Evolutionary conservation across 1,140 invertebrate species (phyloP).

Genomic region (Eumeta japonica): DNA sequence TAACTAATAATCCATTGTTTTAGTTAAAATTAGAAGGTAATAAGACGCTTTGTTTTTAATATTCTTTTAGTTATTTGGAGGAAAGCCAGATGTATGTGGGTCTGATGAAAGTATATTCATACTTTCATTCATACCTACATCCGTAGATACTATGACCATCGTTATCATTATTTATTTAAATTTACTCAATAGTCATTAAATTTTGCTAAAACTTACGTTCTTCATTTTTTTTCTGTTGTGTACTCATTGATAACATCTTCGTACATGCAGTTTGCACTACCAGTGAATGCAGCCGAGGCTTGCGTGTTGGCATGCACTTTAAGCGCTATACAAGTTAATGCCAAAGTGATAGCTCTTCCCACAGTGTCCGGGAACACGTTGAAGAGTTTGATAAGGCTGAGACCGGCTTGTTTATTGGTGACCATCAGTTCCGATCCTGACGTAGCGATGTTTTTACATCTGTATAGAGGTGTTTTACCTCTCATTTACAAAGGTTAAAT

Average conservation of each 20-base stretch:
- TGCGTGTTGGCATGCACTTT: slow-evolving; percentile 20
- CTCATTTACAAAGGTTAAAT: slow-evolving; percentile 25
- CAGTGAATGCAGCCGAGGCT: slow-evolving; percentile 34
- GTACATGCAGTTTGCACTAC: slow-evolving; percentile 26
- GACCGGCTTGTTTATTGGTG: slow-evolving; percentile 20
- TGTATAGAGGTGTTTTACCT: slow-evolving; percentile 22
- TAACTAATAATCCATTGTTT: no score
- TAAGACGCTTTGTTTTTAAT: no score
- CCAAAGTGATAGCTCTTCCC: slow-evolving; percentile 24
- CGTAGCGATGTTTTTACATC: slow-evolving; percentile 15
- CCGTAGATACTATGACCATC: no score
- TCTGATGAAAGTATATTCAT: no score
- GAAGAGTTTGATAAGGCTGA: slow-evolving; percentile 19
- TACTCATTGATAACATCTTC: no score
- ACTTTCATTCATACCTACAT: no score
- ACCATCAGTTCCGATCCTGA: slow-evolving; percentile 20
- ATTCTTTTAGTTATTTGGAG: no score
- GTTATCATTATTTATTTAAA: no score
- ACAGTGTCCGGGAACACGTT: slow-evolving; percentile 31
- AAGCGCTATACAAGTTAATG: slow-evolving; percentile 22
- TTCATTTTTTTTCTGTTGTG: slow-evolving; percentile 7
- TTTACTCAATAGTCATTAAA: background rate
- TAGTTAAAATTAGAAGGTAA: no score
- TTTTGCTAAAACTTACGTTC: background rate
- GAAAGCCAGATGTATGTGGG: no score